Evolutionary conservation across 1,140 invertebrate species (phyloP).

Genomic region (Drosophila sucinea): DNA sequence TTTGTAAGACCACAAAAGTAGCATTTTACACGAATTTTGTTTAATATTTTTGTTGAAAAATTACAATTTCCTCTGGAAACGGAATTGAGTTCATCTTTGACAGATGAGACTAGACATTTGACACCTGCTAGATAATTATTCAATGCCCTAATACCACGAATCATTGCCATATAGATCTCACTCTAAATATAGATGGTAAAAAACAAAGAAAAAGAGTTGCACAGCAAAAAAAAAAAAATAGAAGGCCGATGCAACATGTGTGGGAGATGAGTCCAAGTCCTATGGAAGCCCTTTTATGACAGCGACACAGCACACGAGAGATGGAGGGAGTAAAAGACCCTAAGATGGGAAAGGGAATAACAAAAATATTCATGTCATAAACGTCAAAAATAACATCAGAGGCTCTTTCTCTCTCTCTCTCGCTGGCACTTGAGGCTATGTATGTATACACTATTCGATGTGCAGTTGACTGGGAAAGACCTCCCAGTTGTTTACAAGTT

Average conservation of each 20-base stretch:
- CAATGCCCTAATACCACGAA: constrained; percentile 70
- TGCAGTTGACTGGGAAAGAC: constrained; percentile 37
- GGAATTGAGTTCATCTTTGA: constrained; percentile 32
- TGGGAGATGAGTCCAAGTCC: constrained; percentile 15
- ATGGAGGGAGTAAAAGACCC: neutral
- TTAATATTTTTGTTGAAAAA: constrained; percentile 74
- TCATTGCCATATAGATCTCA: constrained; percentile 20
- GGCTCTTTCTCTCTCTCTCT: neutral
- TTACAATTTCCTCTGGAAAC: constrained; percentile 52
- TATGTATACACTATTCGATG: constrained; percentile 4
- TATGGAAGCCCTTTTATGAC: constrained; percentile 62
- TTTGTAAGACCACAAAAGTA: constrained; percentile 74
- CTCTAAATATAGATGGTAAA: constrained; percentile 61
- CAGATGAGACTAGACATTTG: constrained; percentile 64
- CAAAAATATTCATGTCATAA: constrained; percentile 80
- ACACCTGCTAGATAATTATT: constrained; percentile 79
- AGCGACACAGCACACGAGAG: constrained; percentile 43
- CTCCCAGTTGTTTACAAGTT: constrained; percentile 69
- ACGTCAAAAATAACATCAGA: constrained; percentile 67
- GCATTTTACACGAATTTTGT: constrained; percentile 65
- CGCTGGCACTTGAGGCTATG: constrained; percentile 7
- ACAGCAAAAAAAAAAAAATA: constrained; percentile 11
- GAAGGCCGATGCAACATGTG: constrained; percentile 21
- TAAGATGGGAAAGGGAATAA: constrained; percentile 41
- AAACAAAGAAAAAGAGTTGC: constrained; percentile 50